Conservation (phyloP, 2,888 invertebrate genomes). For the Hyles lineata region DNA sequence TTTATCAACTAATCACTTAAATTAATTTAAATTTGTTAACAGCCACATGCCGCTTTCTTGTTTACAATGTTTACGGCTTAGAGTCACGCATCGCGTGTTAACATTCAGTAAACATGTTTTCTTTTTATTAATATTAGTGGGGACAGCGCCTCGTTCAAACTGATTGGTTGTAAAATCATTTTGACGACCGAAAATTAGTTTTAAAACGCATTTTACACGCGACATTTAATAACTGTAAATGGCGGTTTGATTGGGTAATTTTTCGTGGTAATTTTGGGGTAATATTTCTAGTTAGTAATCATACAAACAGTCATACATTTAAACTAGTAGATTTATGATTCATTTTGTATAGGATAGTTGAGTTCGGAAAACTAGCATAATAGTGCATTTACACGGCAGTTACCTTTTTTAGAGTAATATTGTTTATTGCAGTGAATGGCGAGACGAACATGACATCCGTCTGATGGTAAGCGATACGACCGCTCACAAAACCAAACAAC, state of each 20-base stretch:
- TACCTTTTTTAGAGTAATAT: no score
- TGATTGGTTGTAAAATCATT: slow-evolving; percentile 6
- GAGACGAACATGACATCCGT: no score
- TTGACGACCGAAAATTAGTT: not conserved
- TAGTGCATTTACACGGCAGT: no score
- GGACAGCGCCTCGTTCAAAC: slow-evolving; percentile 31
- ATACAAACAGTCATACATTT: no score
- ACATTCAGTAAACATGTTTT: slow-evolving; percentile 44
- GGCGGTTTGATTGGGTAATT: not conserved
- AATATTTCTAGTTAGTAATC: not conserved
- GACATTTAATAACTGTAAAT: slow-evolving; percentile 1
- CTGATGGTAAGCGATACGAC: no score
- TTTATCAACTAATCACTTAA: not conserved
- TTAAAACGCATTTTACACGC: slow-evolving; percentile 2
- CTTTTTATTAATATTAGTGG: slow-evolving; percentile 45
- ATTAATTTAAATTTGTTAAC: slow-evolving; percentile 5
- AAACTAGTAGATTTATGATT: no score
- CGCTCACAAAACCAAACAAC: no score
- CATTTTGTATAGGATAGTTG: no score
- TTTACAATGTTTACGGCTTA: not conserved
- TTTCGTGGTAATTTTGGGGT: not conserved
- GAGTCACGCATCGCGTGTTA: slow-evolving; percentile 60
- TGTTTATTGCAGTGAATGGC: no score
- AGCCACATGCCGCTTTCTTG: not conserved
- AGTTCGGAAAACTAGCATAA: no score